Percentiles rank a stretch among this genome's conserved stretches.
Evolutionary conservation across 2,797 vertebrate species (phyloP).

Genomic region (Loris lydekkerianus): DNA sequence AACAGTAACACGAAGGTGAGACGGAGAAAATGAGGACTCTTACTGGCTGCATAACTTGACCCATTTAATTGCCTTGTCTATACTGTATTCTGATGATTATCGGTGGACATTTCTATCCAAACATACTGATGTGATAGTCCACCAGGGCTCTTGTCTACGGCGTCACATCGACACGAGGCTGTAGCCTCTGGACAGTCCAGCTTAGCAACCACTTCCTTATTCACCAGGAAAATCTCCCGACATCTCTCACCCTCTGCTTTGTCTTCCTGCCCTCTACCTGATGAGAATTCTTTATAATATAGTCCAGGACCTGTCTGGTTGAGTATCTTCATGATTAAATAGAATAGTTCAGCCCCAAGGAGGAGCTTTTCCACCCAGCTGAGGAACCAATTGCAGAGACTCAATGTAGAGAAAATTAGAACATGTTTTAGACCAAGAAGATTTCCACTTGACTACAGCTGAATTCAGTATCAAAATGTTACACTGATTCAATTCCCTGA

Average conservation of each 20-base stretch:
- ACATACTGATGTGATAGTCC: conserved; percentile 7
- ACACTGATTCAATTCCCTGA: background rate
- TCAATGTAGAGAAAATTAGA: background rate
- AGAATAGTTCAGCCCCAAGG: background rate
- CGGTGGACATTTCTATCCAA: conserved; percentile 10
- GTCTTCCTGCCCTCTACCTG: background rate
- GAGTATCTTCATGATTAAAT: background rate
- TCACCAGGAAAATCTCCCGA: conserved; percentile 1
- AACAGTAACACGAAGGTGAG: background rate
- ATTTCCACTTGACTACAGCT: conserved; percentile 33
- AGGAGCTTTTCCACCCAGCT: conserved; percentile 12
- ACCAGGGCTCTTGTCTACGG: background rate
- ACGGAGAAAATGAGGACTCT: conserved; percentile 48
- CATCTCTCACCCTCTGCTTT: background rate
- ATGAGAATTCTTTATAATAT: conserved; percentile 33
- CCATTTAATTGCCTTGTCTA: background rate
- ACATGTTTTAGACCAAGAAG: background rate
- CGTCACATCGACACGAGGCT: background rate
- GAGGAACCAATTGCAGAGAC: background rate
- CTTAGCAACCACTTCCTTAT: background rate
- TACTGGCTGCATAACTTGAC: conserved; percentile 47
- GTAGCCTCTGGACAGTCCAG: background rate
- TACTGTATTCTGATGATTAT: conserved; percentile 16
- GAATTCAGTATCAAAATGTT: conserved; percentile 23
- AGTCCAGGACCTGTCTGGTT: background rate